Evolutionary conservation across 2,113 vertebrate species (phyloP).

Genomic region (Megaptera novaeangliae): DNA sequence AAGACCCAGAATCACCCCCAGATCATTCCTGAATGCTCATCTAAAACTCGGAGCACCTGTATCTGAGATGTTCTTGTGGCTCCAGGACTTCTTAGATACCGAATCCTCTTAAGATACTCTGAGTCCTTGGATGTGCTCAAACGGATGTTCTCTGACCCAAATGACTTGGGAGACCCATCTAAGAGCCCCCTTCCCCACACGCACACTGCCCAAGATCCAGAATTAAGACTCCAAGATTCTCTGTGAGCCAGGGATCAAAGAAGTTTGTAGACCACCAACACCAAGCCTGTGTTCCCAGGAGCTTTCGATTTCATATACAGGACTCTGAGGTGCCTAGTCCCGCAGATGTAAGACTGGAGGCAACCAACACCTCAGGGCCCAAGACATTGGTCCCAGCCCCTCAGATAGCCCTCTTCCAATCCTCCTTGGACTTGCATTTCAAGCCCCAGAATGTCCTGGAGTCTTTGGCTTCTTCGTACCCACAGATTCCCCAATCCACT

Average conservation of each 20-base stretch:
- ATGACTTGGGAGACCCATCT: neutral
- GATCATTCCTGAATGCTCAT: neutral
- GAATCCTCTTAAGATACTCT: neutral
- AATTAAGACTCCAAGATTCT: neutral
- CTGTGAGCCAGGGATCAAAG: neutral
- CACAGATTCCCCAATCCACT: neutral
- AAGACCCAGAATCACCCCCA: neutral
- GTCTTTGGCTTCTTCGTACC: constrained; percentile 4
- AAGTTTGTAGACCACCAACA: neutral
- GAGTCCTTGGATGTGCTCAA: neutral
- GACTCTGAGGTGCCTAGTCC: neutral
- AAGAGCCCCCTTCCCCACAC: neutral
- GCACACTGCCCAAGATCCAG: neutral
- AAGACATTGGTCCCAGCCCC: neutral
- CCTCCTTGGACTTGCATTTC: neutral
- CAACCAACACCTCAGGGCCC: neutral
- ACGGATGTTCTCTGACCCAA: neutral
- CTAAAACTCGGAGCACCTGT: neutral
- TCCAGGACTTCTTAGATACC: neutral
- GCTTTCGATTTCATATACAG: neutral
- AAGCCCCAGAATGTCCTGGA: neutral
- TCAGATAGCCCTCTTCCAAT: neutral
- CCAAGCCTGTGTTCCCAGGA: neutral
- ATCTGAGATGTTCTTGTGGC: neutral
- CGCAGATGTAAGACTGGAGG: neutral